A percentile compares a stretch with the other conserved stretches of the same genome.
phyloP scores from a whole-genome alignment of 2,113 vertebrate genomes.

The Puma concolor region DNA sequence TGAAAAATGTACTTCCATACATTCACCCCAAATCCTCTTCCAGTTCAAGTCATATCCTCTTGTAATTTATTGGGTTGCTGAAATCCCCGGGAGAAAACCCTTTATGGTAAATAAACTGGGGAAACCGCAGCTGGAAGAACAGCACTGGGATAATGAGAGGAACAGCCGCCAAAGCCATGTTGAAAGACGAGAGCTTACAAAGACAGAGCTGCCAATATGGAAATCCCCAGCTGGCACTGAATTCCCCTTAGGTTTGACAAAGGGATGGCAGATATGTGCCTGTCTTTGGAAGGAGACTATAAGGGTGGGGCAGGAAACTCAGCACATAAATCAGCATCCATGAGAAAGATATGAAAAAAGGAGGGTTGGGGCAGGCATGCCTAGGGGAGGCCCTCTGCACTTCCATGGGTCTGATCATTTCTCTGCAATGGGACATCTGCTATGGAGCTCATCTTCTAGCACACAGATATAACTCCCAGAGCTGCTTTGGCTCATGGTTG shows the following conservation, averaged over 20 bases:
- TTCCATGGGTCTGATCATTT: neutral
- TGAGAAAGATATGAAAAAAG: neutral
- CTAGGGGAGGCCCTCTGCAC: rapidly evolving
- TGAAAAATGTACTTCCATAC: conserved; percentile 56
- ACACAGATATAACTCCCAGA: neutral
- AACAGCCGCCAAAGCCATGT: conserved; percentile 6
- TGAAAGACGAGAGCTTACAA: neutral
- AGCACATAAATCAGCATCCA: neutral
- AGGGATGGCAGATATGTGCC: neutral
- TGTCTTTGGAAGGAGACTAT: neutral
- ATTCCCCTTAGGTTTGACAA: neutral
- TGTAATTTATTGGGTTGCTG: neutral
- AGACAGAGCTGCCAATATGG: neutral
- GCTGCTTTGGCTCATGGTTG: conserved; percentile 24
- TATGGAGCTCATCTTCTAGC: neutral
- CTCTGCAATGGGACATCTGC: neutral
- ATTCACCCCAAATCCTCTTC: neutral
- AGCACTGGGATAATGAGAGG: neutral
- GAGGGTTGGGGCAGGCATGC: neutral
- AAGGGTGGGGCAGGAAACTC: neutral
- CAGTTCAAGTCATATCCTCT: conserved; percentile 18
- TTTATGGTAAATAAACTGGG: conserved; percentile 81
- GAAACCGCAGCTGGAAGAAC: conserved; percentile 55
- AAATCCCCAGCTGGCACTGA: neutral
- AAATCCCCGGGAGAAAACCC: conserved; percentile 60